Evolutionary conservation across 2,113 vertebrate genomes (phyloP).

Genomic region (Calyptommatus sinebrachiatus): DNA sequence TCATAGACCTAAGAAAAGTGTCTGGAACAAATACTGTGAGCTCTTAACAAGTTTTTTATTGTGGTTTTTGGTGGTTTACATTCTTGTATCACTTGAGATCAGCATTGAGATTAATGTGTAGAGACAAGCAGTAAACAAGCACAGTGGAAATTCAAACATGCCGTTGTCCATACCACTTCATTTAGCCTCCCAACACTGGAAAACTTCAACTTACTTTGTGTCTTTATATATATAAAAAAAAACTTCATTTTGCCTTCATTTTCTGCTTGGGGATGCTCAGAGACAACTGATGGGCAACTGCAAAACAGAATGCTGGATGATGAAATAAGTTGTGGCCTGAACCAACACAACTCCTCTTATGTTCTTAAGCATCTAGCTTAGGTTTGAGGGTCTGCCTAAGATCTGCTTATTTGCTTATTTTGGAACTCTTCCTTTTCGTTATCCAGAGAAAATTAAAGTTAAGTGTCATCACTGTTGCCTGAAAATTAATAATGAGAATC

Average conservation of each 20-base stretch:
- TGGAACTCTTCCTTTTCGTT: not conserved
- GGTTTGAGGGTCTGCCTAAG: not conserved
- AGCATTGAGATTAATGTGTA: not conserved
- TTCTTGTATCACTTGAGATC: not conserved
- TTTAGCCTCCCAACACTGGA: slow-evolving; percentile 20
- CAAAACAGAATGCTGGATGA: too few species aligned
- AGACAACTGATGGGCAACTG: too few species aligned
- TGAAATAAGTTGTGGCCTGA: too few species aligned
- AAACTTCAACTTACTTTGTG: slow-evolving; percentile 28
- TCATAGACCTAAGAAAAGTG: not conserved
- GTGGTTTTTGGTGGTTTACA: not conserved
- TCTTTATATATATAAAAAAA: slow-evolving; percentile 23
- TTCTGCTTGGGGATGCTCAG: too few species aligned
- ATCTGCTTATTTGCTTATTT: not conserved
- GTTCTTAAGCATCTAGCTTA: not conserved
- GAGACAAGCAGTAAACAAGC: slow-evolving; percentile 3
- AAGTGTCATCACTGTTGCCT: not conserved
- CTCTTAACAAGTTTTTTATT: not conserved
- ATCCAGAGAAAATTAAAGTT: not conserved
- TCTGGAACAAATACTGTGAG: not conserved
- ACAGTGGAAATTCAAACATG: not conserved
- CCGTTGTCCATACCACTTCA: slow-evolving; percentile 15
- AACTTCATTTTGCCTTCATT: not conserved
- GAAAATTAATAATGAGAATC: fast-evolving
- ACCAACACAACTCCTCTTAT: too few species aligned